Conservation (phyloP, 1,140 invertebrate genomes). For the Nasonia giraulti region DNA sequence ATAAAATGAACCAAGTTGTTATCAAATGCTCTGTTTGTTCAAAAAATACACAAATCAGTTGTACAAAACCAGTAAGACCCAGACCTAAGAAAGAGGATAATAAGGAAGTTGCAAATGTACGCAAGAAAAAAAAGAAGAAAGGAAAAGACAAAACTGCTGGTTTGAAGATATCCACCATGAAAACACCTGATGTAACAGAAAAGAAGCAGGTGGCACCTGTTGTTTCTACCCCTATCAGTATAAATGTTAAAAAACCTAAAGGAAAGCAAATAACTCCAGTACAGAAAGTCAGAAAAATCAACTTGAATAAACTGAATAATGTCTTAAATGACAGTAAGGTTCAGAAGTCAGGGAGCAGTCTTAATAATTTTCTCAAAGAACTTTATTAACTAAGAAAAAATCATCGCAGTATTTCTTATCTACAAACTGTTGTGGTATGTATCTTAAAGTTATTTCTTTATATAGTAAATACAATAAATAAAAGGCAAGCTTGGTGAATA, state of each 20-base stretch:
- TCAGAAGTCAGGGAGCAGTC: constrained; percentile 36
- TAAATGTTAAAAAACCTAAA: constrained; percentile 40
- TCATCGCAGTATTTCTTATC: constrained; percentile 38
- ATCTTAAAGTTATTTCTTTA: constrained; percentile 43
- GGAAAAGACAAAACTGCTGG: constrained; percentile 66
- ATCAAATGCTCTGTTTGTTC: constrained; percentile 65
- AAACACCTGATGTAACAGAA: constrained; percentile 33
- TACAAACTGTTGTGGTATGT: constrained; percentile 45
- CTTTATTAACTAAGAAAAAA: constrained; percentile 51
- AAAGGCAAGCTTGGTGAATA: constrained; percentile 46
- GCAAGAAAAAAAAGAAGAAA: constrained; percentile 64
- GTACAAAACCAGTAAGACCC: constrained; percentile 60
- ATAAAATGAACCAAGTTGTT: constrained; percentile 62
- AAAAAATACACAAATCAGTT: constrained; percentile 55
- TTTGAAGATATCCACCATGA: constrained; percentile 60
- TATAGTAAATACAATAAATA: constrained; percentile 42
- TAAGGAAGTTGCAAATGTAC: constrained; percentile 23
- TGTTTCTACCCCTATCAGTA: constrained; percentile 29
- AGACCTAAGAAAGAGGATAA: constrained; percentile 46
- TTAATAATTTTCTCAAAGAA: constrained; percentile 47
- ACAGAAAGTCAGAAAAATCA: constrained; percentile 59
- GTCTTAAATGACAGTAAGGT: constrained; percentile 52
- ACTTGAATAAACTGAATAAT: constrained; percentile 60
- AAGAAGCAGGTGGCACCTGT: constrained; percentile 19
- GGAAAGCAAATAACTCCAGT: constrained; percentile 48